phyloP scores from a whole-genome alignment of 2,797 vertebrate species.

The Rachycentron canadum region DNA sequence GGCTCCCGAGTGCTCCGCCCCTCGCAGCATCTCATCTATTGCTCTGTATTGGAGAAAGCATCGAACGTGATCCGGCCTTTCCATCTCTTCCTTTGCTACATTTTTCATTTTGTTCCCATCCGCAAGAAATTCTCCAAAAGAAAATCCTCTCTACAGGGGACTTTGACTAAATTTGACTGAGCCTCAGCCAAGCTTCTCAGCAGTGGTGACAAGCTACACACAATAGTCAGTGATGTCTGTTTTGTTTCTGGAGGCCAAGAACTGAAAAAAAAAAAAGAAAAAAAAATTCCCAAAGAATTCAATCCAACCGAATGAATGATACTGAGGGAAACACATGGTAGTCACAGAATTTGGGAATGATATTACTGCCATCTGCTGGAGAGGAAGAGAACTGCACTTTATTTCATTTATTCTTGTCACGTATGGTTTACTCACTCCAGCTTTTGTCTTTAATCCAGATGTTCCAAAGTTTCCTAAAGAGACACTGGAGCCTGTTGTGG shows the following conservation, averaged over 20 bases:
- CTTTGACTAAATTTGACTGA: conserved; percentile 55
- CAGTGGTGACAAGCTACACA: conserved; percentile 42
- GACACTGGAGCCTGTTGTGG: conserved; percentile 90
- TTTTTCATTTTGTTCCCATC: conserved; percentile 71
- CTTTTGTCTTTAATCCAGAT: conserved; percentile 78
- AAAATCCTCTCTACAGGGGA: conserved; percentile 55
- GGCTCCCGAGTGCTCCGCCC: conserved; percentile 50
- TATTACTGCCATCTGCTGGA: conserved; percentile 79
- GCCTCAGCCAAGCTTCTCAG: conserved; percentile 56
- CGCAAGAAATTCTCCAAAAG: conserved; percentile 66
- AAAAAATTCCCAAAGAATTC: conserved; percentile 7
- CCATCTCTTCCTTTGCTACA: conserved; percentile 66
- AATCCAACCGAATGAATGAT: conserved; percentile 31
- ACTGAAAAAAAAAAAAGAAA: conserved; percentile 26
- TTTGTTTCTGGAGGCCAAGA: conserved; percentile 54
- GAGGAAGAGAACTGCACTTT: conserved; percentile 5
- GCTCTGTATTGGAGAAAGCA: conserved; percentile 32
- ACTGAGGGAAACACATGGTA: neutral
- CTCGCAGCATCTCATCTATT: conserved; percentile 48
- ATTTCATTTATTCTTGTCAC: neutral
- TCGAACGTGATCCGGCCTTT: conserved; percentile 52
- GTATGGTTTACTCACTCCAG: neutral
- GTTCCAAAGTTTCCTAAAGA: conserved; percentile 97
- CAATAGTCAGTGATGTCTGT: conserved; percentile 58
- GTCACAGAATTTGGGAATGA: conserved; percentile 24